These are phyloP conservation scores for Bubo scandiacus DNA, from an alignment of 2,113 vertebrate genomes.

Conservation along the genomic window DNA sequence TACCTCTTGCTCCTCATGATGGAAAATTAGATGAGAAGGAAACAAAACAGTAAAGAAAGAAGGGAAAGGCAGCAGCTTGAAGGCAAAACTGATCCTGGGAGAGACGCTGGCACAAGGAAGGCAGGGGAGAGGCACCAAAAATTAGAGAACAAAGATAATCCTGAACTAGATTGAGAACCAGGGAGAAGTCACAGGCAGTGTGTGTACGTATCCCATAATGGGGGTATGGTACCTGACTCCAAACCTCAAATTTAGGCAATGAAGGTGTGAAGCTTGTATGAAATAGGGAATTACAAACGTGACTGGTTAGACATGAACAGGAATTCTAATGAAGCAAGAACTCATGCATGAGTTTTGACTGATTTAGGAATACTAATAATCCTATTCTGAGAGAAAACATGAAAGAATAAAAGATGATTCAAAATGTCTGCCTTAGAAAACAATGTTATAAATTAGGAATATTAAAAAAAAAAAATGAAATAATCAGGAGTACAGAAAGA, in stretches of 20 bases:
- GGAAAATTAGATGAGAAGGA: slow-evolving; percentile 41
- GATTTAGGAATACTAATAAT: not conserved
- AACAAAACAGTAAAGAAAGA: slow-evolving; percentile 15
- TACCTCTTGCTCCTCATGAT: not conserved
- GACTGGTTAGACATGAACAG: not conserved
- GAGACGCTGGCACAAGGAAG: not conserved
- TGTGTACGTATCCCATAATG: not conserved
- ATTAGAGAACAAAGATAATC: not conserved
- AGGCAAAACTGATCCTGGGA: not conserved
- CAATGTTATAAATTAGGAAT: not conserved
- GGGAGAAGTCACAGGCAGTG: not conserved
- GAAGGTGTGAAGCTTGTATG: not conserved
- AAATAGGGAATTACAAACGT: not conserved
- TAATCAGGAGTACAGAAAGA: not conserved
- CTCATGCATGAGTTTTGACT: not conserved
- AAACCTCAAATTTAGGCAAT: not conserved
- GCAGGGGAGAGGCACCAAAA: not conserved
- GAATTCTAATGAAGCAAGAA: not conserved
- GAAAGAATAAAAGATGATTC: not conserved
- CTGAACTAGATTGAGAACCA: not conserved
- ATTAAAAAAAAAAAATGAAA: not conserved
- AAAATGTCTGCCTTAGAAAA: not conserved
- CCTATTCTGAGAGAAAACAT: not conserved
- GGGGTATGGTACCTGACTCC: not conserved
- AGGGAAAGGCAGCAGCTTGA: not conserved